phyloP scores from a whole-genome alignment of 2,113 vertebrate genomes.

The Halcyon senegalensis region DNA sequence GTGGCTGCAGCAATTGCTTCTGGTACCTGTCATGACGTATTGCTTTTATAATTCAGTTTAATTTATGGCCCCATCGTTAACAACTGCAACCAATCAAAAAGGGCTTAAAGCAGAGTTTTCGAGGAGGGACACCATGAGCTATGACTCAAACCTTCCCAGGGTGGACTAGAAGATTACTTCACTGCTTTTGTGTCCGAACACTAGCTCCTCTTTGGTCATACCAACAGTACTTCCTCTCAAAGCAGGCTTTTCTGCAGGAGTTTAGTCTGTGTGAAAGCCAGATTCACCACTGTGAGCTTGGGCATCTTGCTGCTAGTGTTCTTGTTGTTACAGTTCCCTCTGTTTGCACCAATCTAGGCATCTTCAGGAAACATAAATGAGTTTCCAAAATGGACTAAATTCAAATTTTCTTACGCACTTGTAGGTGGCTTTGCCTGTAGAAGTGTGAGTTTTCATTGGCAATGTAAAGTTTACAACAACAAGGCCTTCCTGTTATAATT shows the following conservation, averaged over 20 bases:
- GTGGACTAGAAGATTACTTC: neutral
- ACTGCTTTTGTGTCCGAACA: accelerated
- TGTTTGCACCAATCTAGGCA: neutral
- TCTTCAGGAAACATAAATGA: neutral
- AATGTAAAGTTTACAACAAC: neutral
- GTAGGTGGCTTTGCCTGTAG: neutral
- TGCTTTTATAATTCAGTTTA: neutral
- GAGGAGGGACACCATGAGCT: neutral
- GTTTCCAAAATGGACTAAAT: neutral
- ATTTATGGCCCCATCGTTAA: neutral
- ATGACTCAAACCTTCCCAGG: neutral
- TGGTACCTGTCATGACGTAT: neutral
- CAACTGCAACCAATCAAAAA: neutral
- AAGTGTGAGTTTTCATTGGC: neutral
- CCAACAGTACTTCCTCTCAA: neutral
- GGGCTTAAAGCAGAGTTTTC: neutral
- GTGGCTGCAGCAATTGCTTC: neutral
- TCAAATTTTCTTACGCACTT: neutral
- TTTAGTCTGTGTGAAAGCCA: neutral
- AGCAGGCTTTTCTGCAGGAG: neutral
- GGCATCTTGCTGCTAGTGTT: neutral
- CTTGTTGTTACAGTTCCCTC: neutral
- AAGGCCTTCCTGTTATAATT: neutral
- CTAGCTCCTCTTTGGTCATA: neutral
- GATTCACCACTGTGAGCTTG: accelerated